A percentile compares a stretch with the other conserved stretches of the same genome.
Evolutionary conservation across 2,113 vertebrate genomes (phyloP).

Genomic region (Cyprinus carpio): DNA sequence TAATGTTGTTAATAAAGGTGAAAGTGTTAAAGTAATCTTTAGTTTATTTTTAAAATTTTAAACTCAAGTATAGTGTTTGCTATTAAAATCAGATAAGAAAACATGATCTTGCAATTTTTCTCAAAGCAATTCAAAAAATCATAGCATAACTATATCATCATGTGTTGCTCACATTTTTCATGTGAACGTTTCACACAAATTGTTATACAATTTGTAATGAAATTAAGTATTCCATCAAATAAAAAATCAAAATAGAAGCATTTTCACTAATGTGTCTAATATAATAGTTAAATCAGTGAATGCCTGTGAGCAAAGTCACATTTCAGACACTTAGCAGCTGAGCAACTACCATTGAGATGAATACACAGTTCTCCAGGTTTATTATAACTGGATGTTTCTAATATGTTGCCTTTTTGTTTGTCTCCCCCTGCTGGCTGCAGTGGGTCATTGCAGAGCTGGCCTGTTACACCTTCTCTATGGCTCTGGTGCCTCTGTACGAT

Average conservation of each 20-base stretch:
- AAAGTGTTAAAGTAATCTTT: too few species aligned
- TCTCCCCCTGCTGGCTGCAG: constrained; percentile 76
- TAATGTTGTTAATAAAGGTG: too few species aligned
- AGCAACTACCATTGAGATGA: not conserved
- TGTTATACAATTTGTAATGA: not conserved
- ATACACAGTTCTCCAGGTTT: not conserved
- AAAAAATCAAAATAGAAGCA: not conserved
- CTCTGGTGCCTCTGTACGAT: constrained; percentile 78
- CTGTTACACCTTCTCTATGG: constrained; percentile 81
- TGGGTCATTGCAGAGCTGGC: constrained; percentile 79
- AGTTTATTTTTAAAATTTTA: too few species aligned
- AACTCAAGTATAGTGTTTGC: too few species aligned
- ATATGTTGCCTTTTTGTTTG: constrained; percentile 58
- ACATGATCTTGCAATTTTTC: too few species aligned
- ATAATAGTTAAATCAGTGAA: not conserved
- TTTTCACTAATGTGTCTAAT: not conserved
- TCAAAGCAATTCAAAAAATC: too few species aligned
- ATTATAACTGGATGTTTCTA: not conserved
- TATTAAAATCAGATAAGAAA: too few species aligned
- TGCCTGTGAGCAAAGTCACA: not conserved
- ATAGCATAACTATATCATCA: too few species aligned
- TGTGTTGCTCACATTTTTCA: too few species aligned
- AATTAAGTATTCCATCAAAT: not conserved
- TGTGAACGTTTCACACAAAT: not conserved
- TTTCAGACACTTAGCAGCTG: not conserved